Evolutionary conservation across 30 jellyfish, hydroid and myxozoan genomes (phyloP).

Genomic region (Aurelia aurita complex sp. Pacific): DNA sequence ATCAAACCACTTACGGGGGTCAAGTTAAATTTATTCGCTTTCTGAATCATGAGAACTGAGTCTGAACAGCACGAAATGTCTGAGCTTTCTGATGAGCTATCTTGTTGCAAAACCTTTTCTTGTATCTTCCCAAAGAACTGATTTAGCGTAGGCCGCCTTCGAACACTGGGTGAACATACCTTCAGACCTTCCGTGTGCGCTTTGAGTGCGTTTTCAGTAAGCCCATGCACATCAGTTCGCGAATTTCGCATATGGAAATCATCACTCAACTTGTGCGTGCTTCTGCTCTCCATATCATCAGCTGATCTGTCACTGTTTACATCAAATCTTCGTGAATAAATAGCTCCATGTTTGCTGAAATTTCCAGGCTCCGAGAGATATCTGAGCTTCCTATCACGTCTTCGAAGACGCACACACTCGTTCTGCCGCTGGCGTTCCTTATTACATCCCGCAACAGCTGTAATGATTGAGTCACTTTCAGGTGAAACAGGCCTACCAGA

Average conservation of each 20-base stretch:
- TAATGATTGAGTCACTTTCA: conserved; percentile 34
- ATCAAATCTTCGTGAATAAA: no score
- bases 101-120: conserved; percentile 35
- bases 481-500: conserved; percentile 73
- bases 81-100: conserved; percentile 25
- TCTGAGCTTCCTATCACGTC: conserved; percentile 46
- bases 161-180: conserved; percentile 24
- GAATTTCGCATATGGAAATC: neutral
- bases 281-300: no score
- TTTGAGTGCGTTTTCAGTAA: conserved; percentile 38
- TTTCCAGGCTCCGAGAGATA: conserved; percentile 41
- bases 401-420: conserved; percentile 18
- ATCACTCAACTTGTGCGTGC: neutral
- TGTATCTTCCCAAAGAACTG: conserved; percentile 34
- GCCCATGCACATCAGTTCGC: neutral
- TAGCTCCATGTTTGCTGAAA: neutral
- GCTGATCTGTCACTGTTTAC: neutral
- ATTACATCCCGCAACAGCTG: conserved; percentile 54
- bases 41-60: conserved; percentile 42
- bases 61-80: conserved; percentile 28
- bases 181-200: conserved; percentile 34
- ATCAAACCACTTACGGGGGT: conserved; percentile 42
- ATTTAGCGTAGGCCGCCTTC: conserved; percentile 41
- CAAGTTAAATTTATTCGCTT: conserved; percentile 30
- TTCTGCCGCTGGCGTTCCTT: neutral